phyloP scores from a whole-genome alignment of 37 sponge, comb jelly and placozoan species.

The Ianthella basta region DNA sequence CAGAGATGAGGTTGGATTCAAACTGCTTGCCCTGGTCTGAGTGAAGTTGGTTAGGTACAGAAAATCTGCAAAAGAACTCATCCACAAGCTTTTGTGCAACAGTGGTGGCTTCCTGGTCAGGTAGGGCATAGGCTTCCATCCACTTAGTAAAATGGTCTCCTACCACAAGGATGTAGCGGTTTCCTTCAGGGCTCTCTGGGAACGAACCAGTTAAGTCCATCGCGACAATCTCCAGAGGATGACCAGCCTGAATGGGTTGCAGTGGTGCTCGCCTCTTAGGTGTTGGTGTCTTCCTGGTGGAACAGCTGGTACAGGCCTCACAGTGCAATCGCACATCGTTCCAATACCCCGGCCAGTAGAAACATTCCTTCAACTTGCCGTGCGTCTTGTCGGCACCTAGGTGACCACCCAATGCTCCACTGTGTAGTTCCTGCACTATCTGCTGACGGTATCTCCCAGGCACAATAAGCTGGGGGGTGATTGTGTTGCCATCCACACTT shows the following conservation, averaged over 20 bases:
- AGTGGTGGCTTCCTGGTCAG: conserved; percentile 34
- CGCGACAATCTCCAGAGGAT: conserved; percentile 33
- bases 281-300: conserved; percentile 9
- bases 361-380: conserved; percentile 31
- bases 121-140: conserved; percentile 38
- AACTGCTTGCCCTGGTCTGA: conserved; percentile 45
- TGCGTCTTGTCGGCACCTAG: conserved; percentile 10
- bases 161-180: conserved; percentile 32
- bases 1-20: conserved; percentile 10
- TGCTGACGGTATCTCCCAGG: conserved; percentile 8
- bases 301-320: conserved; percentile 12
- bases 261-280: conserved; percentile 15
- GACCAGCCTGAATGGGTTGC: background rate
- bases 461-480: background rate
- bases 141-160: conserved; percentile 38
- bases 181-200: conserved; percentile 1
- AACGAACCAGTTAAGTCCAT: conserved; percentile 33
- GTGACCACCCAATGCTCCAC: conserved; percentile 29
- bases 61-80: conserved; percentile 28
- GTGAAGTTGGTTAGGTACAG: conserved; percentile 30
- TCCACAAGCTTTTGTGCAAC: conserved; percentile 26
- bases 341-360: conserved; percentile 41
- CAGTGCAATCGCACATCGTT: conserved; percentile 5
- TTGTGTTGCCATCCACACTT: background rate
- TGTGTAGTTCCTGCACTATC: conserved; percentile 20